Conservation (phyloP, 2,888 invertebrate species). For the Eupithecia pulchellata region DNA sequence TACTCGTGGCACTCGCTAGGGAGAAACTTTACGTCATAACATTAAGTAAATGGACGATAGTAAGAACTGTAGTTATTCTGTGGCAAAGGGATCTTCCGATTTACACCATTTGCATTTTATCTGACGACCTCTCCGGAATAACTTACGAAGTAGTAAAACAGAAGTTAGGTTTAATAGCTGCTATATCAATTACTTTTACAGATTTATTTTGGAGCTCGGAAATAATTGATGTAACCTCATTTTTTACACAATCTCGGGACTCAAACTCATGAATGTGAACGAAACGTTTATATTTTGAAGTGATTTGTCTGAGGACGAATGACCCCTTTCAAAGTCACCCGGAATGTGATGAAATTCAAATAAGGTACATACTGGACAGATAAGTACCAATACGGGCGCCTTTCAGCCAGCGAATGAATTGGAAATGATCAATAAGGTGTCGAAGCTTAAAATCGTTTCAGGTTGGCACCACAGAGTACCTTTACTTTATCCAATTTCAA, state of each 20-base stretch:
- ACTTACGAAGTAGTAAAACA: constrained; percentile 49
- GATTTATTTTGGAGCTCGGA: constrained; percentile 44
- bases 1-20: not conserved
- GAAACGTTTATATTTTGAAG: constrained; percentile 57
- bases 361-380: constrained; percentile 26
- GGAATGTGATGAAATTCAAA: constrained; percentile 47
- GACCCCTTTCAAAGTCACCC: constrained; percentile 64
- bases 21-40: constrained; percentile 33
- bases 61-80: too few relatives aligned
- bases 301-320: constrained; percentile 41
- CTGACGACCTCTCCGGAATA: constrained; percentile 48
- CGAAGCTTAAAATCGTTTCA: constrained; percentile 16
- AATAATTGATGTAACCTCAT: constrained; percentile 57
- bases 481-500: too few relatives aligned
- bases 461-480: too few relatives aligned
- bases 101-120: constrained; percentile 63
- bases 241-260: constrained; percentile 47
- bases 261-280: constrained; percentile 63
- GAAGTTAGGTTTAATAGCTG: constrained; percentile 49
- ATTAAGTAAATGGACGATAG: too few relatives aligned
- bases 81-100: constrained; percentile 51
- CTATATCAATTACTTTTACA: constrained; percentile 48
- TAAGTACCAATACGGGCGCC: constrained; percentile 16
- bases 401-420: constrained; percentile 23
- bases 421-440: constrained; percentile 9